phyloP scores from a whole-genome alignment of 2,113 vertebrate genomes.

The Pyrgilauda ruficollis region DNA sequence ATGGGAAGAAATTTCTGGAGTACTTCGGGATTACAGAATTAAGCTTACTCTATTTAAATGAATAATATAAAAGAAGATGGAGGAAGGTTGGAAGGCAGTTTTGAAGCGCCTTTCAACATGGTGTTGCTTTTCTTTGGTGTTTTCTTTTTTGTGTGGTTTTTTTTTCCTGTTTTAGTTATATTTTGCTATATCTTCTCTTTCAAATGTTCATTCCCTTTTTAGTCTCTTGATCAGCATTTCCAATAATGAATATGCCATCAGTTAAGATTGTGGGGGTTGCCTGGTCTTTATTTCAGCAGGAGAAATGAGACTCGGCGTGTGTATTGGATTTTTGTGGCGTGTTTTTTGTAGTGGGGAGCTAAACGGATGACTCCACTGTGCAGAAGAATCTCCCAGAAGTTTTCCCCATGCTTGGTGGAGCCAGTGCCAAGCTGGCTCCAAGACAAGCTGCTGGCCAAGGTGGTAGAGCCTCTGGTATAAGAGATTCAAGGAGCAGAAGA shows the following conservation, averaged over 20 bases:
- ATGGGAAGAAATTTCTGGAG: neutral
- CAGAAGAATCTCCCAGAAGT: neutral
- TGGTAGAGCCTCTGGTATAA: neutral
- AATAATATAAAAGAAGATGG: neutral
- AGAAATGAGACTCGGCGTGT: neutral
- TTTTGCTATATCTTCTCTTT: neutral
- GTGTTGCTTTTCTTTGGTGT: neutral
- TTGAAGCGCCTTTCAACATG: neutral
- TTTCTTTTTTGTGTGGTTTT: neutral
- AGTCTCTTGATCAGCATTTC: neutral
- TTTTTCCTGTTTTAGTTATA: neutral
- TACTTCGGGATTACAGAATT: neutral
- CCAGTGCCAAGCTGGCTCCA: neutral
- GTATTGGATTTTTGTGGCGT: neutral
- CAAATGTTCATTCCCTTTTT: neutral
- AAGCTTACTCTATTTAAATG: neutral
- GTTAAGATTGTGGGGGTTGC: neutral
- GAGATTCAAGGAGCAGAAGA: neutral
- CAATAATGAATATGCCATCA: neutral
- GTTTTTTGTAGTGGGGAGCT: neutral
- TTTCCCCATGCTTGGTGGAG: neutral
- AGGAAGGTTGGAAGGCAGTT: neutral
- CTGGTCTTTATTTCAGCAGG: neutral
- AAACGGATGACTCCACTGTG: neutral
- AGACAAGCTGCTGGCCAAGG: neutral